phyloP scores from a whole-genome alignment of 1,140 invertebrate species.

The Melitaea cinxia region DNA sequence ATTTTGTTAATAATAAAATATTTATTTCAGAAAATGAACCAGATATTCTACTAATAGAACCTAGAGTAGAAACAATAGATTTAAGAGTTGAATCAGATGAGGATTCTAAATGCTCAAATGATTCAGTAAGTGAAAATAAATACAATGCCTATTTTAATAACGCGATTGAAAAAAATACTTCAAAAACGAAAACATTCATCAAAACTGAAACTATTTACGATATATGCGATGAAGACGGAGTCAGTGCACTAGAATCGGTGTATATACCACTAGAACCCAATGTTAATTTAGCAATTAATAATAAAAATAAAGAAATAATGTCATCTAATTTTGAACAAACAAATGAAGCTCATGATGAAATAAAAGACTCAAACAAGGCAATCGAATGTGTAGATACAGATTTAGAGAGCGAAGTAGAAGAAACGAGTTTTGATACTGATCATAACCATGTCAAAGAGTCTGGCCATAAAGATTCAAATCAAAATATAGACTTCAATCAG shows the following conservation, averaged over 20 bases:
- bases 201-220: conserved; percentile 27
- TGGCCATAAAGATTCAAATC: neutral
- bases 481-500: neutral
- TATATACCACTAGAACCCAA: conserved; percentile 23
- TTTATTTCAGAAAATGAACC: conserved; percentile 46
- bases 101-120: neutral
- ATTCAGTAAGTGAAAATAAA: neutral
- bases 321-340: neutral
- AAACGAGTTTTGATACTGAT: neutral
- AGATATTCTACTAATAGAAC: conserved; percentile 60
- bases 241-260: conserved; percentile 22
- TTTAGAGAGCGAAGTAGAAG: neutral
- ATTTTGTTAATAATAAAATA: neutral
- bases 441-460: neutral
- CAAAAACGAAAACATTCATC: neutral
- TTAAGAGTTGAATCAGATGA: conserved; percentile 45
- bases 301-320: conserved; percentile 1
- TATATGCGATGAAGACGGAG: conserved; percentile 22
- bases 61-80: conserved; percentile 63
- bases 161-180: conserved; percentile 7
- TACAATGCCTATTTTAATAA: neutral
- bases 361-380: too few relatives aligned
- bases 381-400: neutral
- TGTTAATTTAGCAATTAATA: neutral
- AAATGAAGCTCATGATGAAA: neutral